Evolutionary conservation across 2,797 vertebrate species (phyloP).

Genomic region (Argya squamiceps): DNA sequence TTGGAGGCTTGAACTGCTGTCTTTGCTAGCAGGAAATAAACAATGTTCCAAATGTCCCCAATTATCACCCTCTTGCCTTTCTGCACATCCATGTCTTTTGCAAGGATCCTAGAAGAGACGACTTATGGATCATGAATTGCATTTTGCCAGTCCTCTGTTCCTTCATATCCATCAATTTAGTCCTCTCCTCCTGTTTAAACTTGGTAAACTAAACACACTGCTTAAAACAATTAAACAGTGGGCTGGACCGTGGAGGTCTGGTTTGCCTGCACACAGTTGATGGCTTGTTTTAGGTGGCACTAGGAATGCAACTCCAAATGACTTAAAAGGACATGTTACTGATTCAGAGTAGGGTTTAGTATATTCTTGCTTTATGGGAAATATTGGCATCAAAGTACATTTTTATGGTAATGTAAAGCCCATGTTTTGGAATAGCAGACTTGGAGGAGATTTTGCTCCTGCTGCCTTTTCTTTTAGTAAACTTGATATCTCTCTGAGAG

Average conservation of each 20-base stretch:
- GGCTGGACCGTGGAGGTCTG: background rate
- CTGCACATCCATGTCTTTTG: background rate
- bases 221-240: background rate
- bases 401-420: background rate
- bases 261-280: background rate
- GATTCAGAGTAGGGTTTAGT: background rate
- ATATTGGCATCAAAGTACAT: background rate
- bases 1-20: conserved; percentile 9
- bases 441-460: background rate
- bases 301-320: background rate
- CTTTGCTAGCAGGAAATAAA: conserved; percentile 26
- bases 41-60: background rate
- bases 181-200: background rate
- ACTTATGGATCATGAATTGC: background rate
- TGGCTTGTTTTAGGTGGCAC: background rate
- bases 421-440: background rate
- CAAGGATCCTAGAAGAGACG: background rate
- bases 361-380: background rate
- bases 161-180: background rate
- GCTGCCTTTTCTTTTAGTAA: background rate
- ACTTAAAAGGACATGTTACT: background rate
- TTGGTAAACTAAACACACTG: background rate
- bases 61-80: conserved; percentile 26
- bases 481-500: background rate
- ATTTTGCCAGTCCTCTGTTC: background rate